Percentiles rank a stretch among this genome's conserved stretches.
Evolutionary conservation across 1,140 invertebrate genomes (phyloP).

Genomic region (Ericerus pela): DNA sequence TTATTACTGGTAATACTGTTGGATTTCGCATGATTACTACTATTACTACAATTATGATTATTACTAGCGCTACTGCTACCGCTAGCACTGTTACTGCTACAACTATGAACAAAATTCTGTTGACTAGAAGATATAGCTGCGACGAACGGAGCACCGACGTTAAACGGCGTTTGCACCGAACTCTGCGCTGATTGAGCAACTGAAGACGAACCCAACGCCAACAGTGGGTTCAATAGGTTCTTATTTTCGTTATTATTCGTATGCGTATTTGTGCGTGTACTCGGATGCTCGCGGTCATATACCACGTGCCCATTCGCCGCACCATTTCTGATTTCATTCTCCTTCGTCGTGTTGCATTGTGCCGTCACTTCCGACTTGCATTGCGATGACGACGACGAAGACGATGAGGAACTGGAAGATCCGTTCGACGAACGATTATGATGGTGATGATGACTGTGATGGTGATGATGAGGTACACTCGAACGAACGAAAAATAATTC

Average conservation of each 20-base stretch:
- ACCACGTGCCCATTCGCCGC: no score
- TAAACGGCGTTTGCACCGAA: background rate
- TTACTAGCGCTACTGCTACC: background rate
- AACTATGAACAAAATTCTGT: background rate
- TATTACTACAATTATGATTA: constrained; percentile 1
- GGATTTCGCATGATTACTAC: background rate
- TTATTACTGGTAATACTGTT: no score
- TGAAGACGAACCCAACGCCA: background rate
- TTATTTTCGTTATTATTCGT: no score
- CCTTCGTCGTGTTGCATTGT: no score
- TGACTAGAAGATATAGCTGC: background rate
- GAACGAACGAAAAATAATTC: background rate
- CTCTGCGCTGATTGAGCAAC: background rate
- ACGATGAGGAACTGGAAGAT: no score
- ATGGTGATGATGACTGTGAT: background rate
- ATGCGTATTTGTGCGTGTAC: constrained; percentile 4
- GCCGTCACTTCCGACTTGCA: no score
- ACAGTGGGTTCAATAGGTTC: no score
- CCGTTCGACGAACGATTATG: background rate
- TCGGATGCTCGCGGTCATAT: no score
- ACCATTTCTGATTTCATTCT: no score
- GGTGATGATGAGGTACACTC: background rate
- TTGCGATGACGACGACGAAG: no score
- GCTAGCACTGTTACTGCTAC: background rate
- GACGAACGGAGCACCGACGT: background rate